Evolutionary conservation across 1,140 invertebrate species (phyloP), one percentile per base, ranked within the genome.

Genomic region (Protaetia brevitarsis): DNA sequence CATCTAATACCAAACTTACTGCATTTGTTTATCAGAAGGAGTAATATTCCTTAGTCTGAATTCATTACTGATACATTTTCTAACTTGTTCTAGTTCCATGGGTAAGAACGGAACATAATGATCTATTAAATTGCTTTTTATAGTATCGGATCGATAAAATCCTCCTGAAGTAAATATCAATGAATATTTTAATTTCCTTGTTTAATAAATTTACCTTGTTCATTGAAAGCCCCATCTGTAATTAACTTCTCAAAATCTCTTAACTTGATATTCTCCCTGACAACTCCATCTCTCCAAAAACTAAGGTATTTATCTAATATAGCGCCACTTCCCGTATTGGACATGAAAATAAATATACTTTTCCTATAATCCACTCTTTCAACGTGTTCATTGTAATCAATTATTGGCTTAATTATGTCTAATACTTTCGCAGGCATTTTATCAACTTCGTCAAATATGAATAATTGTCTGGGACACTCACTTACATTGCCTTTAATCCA

Each of bases 371-470:
- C 85, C 1, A 86, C 76, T 11, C 83, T 83, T 72, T 87, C 81
- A 1, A 91, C 79, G 60, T 77, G 72, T 57, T 85, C 80, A 78
- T 93, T 84, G 74, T 94, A 91, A 80, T 98, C 95, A n/a, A 97
- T 75, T 76, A 95, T 90, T 10, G 95, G 92, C 76, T 92, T 91
- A 19, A 99, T 83, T 10, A 84, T 84, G 79, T 98, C 91, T 13
- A 99, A 83, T 8, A 97, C 75, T 11, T 88, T 88, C 16, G 84
- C 75, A 5, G 94, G 91, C 85, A 98, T 94, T 79, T 97, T 95
- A 77, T 99, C 93, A 5, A 98, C 89, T 83, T 99, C 97, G 82
- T 99, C 97, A 83, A 99, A 97, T 68, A 99, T 90, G 77, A 99
- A 97, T 28, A 98, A 71, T 0, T 93, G 90, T 57, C 82, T 81